Conservation (phyloP, 2,888 invertebrate species). For the Euspilapteryx auroguttella region DNA sequence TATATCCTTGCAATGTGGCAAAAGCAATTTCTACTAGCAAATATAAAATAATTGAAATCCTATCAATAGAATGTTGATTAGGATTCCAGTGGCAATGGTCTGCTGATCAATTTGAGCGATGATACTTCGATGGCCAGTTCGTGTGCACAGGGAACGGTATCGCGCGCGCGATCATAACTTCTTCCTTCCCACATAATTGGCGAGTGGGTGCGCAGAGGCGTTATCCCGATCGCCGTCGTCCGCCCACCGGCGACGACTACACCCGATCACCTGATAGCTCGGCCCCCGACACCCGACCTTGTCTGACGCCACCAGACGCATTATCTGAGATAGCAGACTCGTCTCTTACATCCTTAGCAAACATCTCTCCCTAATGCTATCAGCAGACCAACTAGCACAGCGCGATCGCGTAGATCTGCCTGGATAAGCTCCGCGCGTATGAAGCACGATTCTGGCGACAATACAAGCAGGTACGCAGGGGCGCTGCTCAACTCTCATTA, state of each 20-base stretch:
- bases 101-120: neutral
- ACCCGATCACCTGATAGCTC: conserved; percentile 43
- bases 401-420: neutral
- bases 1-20: too few relatives aligned
- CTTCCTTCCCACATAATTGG: conserved; percentile 61
- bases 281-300: conserved; percentile 34
- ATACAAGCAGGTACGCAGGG: too few relatives aligned
- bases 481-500: conserved; percentile 30
- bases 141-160: conserved; percentile 18
- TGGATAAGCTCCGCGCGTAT: conserved; percentile 10
- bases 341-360: neutral
- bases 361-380: too few relatives aligned
- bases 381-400: conserved; percentile 1
- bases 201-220: conserved; percentile 48
- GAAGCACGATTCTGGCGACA: conserved; percentile 20
- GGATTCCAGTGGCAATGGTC: neutral
- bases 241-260: conserved; percentile 29
- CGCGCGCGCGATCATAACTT: conserved; percentile 46
- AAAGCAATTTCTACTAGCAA: too few relatives aligned
- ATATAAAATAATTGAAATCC: too few relatives aligned
- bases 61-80: too few relatives aligned
- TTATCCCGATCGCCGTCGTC: conserved; percentile 55
- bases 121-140: neutral
- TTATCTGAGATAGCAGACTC: conserved; percentile 2
- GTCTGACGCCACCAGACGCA: conserved; percentile 19